Evolutionary conservation across 2,888 invertebrate genomes (phyloP), one percentile per base, ranked within the genome.

Genomic region (Podabrus alpinus): DNA sequence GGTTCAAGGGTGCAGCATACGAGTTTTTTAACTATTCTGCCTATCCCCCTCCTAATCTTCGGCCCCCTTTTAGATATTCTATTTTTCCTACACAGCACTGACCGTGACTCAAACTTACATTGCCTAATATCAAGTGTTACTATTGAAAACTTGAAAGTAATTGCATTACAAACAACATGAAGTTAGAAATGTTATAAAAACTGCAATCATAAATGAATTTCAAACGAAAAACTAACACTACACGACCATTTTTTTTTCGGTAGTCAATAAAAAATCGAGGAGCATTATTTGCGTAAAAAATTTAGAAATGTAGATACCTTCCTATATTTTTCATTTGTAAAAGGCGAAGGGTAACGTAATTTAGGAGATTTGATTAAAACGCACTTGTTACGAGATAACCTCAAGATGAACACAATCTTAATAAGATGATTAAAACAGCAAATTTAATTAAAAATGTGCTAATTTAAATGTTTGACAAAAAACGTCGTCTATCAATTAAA

Each of bases 1-100:
- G 73, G 73, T 73, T 73, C 73, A 73, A 73, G 73, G 73, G 69
- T 73, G 73, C 69, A 73, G 69, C 68, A 69, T 68, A 72, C 73
- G 64, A 73, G 73, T 73, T 73, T 73, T 64, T 66, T 25, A 66
- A 67, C 73, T 64, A 62, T 72, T 25, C 29, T 59, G 19, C 16
- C 24, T 67, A 24, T 68, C 19, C 73, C 73, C 69, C 68, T 29
- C 69, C 62, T 21, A 25, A 68, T 21, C 10, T n/a, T 45, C 64
- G 59, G 17, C 61, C 15, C 45, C 70, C 45, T 64, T 64, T 64
- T 64, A 19, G 17, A 64, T 64, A 64, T 17, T 64, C 19, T 66
- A 68, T 45, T 60, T 62, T 25, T 24, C 71, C 71, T 71, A 71
- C 71, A 71, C 71, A 71, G 66, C 71, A 72, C 62, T 69, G 73